phyloP scores from a whole-genome alignment of 2,888 invertebrate species.

The Bembecia ichneumoniformis region DNA sequence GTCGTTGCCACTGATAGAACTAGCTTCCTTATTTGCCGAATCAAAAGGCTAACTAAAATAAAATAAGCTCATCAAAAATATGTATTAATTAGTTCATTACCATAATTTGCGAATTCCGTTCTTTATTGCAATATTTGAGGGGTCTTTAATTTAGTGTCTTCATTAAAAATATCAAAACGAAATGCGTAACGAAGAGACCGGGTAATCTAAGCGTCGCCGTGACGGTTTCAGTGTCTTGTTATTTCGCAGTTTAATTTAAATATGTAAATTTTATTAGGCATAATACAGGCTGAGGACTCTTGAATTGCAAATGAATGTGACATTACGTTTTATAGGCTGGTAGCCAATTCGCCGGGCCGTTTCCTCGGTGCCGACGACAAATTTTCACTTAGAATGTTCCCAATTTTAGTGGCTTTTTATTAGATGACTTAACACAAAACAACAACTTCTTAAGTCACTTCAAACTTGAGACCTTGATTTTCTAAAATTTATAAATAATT shows the following conservation, averaged over 20 bases:
- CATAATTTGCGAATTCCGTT: too few species aligned
- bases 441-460: not conserved
- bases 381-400: constrained; percentile 60
- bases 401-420: constrained; percentile 45
- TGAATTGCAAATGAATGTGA: constrained; percentile 72
- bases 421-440: constrained; percentile 24
- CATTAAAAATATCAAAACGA: constrained; percentile 12
- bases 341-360: constrained; percentile 66
- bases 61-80: too few species aligned
- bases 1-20: too few species aligned
- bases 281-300: constrained; percentile 67
- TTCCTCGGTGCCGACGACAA: constrained; percentile 54
- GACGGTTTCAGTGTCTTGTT: constrained; percentile 65
- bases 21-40: too few species aligned
- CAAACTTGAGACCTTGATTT: not conserved
- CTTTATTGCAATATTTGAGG: not conserved
- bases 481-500: not conserved
- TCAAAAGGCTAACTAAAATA: too few species aligned
- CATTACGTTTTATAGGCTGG: constrained; percentile 69
- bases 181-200: constrained; percentile 28
- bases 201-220: constrained; percentile 43
- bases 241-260: constrained; percentile 71
- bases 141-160: not conserved
- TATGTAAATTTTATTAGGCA: constrained; percentile 73
- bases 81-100: too few species aligned